Conservation (phyloP, 2,888 invertebrate genomes). For the Philhelius pedissequus region DNA sequence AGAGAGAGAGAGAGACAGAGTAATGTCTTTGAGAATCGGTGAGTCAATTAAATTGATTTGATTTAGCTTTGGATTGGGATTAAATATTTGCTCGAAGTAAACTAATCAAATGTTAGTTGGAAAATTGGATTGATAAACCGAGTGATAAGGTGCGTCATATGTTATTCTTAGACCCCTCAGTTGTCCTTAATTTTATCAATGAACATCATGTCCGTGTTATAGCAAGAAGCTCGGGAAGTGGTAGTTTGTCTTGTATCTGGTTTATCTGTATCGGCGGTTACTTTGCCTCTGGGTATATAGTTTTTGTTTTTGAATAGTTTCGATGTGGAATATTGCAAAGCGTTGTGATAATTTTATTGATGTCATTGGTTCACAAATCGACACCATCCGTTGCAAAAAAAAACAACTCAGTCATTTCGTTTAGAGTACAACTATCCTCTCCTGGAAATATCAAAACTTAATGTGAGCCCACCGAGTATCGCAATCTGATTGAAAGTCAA, state of each 20-base stretch:
- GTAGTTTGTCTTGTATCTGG: constrained; percentile 41
- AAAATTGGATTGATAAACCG: constrained; percentile 48
- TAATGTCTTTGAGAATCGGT: constrained; percentile 32
- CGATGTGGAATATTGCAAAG: neutral
- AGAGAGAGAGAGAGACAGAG: neutral
- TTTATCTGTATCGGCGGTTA: constrained; percentile 35
- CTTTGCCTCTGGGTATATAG: constrained; percentile 41
- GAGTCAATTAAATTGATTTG: constrained; percentile 57
- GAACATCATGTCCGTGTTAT: no score
- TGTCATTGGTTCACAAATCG: constrained; percentile 23
- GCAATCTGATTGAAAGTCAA: constrained; percentile 64
- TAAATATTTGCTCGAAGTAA: constrained; percentile 62
- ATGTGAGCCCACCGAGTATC: constrained; percentile 2
- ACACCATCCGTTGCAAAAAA: neutral
- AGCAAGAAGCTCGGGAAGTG: constrained; percentile 26
- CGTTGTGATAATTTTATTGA: neutral
- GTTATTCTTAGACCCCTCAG: neutral
- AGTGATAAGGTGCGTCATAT: constrained; percentile 30
- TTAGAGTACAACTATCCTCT: neutral
- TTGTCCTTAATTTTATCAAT: constrained; percentile 39
- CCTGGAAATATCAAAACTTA: neutral
- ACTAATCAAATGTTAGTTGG: constrained; percentile 62
- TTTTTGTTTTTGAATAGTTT: constrained; percentile 18
- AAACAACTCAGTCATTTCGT: neutral
- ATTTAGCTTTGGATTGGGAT: constrained; percentile 61